These are phyloP conservation scores for Liparis tanakae DNA, from an alignment of 2,797 vertebrate species.

Conservation along the genomic window DNA sequence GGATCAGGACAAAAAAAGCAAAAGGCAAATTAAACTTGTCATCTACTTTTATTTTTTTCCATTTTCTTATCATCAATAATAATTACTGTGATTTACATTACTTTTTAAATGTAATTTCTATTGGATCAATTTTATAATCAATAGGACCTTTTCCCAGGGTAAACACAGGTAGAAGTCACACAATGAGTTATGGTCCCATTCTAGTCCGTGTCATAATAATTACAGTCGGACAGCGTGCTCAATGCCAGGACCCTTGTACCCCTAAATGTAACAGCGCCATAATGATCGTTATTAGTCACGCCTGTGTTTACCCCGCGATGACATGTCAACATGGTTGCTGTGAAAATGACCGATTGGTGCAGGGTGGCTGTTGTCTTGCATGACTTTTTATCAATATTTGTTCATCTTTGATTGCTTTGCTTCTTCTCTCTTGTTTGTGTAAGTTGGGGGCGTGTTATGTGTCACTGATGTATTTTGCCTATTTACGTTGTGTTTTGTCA, in stretches of 20 bases:
- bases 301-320: not conserved
- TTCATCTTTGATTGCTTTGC: not conserved
- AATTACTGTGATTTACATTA: not conserved
- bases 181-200: not conserved
- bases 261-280: not conserved
- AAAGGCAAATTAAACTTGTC: not conserved
- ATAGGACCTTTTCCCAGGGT: not conserved
- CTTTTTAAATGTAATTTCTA: not conserved
- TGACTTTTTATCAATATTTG: not conserved
- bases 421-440: not conserved
- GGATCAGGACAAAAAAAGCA: not conserved
- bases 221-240: not conserved
- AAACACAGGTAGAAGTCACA: not conserved
- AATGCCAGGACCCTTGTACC: not conserved
- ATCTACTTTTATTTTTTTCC: not conserved
- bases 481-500: not conserved
- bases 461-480: slow-evolving; percentile 1
- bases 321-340: not conserved
- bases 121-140: not conserved
- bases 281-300: not conserved
- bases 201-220: not conserved
- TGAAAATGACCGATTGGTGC: not conserved
- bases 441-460: not conserved
- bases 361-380: not conserved
- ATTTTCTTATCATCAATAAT: not conserved